These are phyloP conservation scores for Drosophila hydei DNA, from an alignment of 1,140 invertebrate species.

Conservation along the genomic window DNA sequence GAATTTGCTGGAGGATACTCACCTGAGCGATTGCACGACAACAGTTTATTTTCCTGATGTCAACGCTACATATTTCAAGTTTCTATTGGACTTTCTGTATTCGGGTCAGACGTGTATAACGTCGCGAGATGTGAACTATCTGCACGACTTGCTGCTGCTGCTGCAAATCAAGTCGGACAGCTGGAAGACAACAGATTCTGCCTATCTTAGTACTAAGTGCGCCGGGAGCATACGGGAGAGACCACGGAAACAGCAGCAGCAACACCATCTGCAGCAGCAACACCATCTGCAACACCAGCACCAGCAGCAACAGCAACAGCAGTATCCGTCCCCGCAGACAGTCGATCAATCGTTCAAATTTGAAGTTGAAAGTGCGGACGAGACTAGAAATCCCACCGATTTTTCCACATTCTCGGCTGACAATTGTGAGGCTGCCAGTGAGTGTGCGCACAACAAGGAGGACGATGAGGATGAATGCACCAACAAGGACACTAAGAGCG, in stretches of 20 bases:
- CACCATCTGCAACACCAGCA: not conserved
- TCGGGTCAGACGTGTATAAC: slow-evolving; percentile 92
- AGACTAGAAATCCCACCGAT: slow-evolving; percentile 50
- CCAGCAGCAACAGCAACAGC: slow-evolving; percentile 10
- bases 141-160: slow-evolving; percentile 91
- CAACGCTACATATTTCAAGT: slow-evolving; percentile 89
- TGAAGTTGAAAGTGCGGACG: slow-evolving; percentile 71
- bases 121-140: slow-evolving; percentile 91
- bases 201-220: slow-evolving; percentile 73
- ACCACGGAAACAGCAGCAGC: slow-evolving; percentile 39
- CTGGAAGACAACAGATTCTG: slow-evolving; percentile 85
- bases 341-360: slow-evolving; percentile 68
- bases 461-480: slow-evolving; percentile 56
- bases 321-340: slow-evolving; percentile 58
- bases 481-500: slow-evolving; percentile 72
- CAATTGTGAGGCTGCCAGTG: slow-evolving; percentile 57
- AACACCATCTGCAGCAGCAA: not conserved
- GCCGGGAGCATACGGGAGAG: slow-evolving; percentile 78
- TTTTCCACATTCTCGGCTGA: slow-evolving; percentile 59
- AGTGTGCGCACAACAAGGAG: slow-evolving; percentile 40
- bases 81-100: slow-evolving; percentile 92
- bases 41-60: slow-evolving; percentile 93
- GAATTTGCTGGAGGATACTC: slow-evolving; percentile 89
- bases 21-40: slow-evolving; percentile 88
- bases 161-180: slow-evolving; percentile 92